These are phyloP conservation scores for Apogon talboti DNA, from an alignment of 2,797 vertebrate genomes.

Conservation along the genomic window DNA sequence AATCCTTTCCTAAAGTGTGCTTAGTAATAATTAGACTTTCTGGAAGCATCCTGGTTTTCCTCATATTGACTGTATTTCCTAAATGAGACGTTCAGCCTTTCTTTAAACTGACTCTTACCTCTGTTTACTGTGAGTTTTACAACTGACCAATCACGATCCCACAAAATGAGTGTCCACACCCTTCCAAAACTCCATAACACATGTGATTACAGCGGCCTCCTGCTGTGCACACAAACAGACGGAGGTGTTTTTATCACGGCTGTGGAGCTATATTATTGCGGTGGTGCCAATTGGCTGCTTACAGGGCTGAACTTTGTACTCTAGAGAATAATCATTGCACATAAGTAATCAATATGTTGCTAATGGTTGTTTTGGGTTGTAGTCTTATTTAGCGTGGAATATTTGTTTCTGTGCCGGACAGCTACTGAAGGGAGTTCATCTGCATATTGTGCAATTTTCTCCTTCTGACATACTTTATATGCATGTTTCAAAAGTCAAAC, in stretches of 20 bases:
- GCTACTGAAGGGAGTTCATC: constrained; percentile 37
- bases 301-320: constrained; percentile 49
- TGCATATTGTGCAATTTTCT: constrained; percentile 2
- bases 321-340: constrained; percentile 4
- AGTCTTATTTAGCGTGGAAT: constrained; percentile 11
- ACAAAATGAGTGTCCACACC: background rate
- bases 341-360: constrained; percentile 14
- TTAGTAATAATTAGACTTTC: constrained; percentile 32
- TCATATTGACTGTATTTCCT: constrained; percentile 39
- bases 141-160: background rate
- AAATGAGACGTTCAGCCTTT: constrained; percentile 4
- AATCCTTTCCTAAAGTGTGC: constrained; percentile 18
- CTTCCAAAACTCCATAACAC: background rate
- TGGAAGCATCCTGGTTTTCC: constrained; percentile 38
- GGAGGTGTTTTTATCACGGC: constrained; percentile 13
- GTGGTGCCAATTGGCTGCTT: constrained; percentile 12
- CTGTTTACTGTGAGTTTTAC: background rate
- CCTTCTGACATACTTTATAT: constrained; percentile 25
- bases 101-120: background rate
- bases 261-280: constrained; percentile 8
- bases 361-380: background rate
- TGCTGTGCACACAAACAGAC: background rate
- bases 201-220: constrained; percentile 6
- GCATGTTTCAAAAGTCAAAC: constrained; percentile 28
- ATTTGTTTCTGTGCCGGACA: constrained; percentile 14